Evolutionary conservation across 2,888 invertebrate species (phyloP).

Genomic region (Abrostola tripartita): DNA sequence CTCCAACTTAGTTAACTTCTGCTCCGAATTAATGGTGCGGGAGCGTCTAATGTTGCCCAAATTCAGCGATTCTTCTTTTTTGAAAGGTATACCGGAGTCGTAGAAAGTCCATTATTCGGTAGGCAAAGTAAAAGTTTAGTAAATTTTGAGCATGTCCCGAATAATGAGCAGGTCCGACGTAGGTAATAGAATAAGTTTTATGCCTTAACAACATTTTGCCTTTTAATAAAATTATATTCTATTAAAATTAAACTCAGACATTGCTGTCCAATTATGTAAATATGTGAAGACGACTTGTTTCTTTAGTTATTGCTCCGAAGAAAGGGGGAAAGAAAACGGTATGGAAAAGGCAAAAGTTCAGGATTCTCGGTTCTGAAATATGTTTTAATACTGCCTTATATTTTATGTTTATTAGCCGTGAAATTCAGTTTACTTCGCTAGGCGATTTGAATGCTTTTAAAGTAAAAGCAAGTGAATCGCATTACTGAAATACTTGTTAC

Average conservation of each 20-base stretch:
- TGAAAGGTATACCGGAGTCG: constrained; percentile 55
- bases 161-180: constrained; percentile 61
- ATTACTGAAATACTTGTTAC: constrained; percentile 51
- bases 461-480: constrained; percentile 55
- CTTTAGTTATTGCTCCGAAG: constrained; percentile 6
- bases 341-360: constrained; percentile 2
- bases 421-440: constrained; percentile 45
- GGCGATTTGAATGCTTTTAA: constrained; percentile 51
- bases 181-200: constrained; percentile 62
- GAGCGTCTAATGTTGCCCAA: constrained; percentile 66
- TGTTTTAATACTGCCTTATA: constrained; percentile 35
- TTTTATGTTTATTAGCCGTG: constrained; percentile 46
- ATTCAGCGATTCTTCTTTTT: constrained; percentile 64
- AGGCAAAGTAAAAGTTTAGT: constrained; percentile 52
- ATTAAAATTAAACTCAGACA: constrained; percentile 24
- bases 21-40: constrained; percentile 75
- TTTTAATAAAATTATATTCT: constrained; percentile 33
- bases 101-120: constrained; percentile 52
- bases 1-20: constrained; percentile 72
- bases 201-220: constrained; percentile 32
- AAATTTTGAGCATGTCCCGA: constrained; percentile 60
- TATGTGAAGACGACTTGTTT: constrained; percentile 18
- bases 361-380: constrained; percentile 24
- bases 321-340: constrained; percentile 15
- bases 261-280: constrained; percentile 13